These are phyloP conservation scores for Ictidomys tridecemlineatus DNA, from an alignment of 2,113 vertebrate genomes.

Conservation along the genomic window DNA sequence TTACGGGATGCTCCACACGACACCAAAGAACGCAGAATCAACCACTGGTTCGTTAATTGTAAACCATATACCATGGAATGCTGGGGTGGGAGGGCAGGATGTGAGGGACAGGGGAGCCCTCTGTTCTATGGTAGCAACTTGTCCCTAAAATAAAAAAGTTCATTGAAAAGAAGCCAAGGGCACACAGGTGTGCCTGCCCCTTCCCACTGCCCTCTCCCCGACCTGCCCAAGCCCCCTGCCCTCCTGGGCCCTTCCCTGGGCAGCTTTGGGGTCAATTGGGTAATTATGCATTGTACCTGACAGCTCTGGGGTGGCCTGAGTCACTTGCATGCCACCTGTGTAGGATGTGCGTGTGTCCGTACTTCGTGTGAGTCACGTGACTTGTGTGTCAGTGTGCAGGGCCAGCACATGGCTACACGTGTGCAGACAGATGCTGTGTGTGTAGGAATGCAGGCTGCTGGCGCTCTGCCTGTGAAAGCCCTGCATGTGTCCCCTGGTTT, in stretches of 20 bases:
- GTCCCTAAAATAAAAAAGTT: background rate
- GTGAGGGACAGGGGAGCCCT: fast-evolving
- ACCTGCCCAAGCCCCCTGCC: fast-evolving
- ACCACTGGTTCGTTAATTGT: fast-evolving
- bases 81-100: fast-evolving
- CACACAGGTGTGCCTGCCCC: fast-evolving
- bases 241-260: background rate
- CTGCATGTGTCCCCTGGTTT: fast-evolving
- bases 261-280: fast-evolving
- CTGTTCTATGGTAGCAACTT: background rate
- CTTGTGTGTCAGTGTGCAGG: fast-evolving
- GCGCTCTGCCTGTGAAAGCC: fast-evolving
- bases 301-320: background rate
- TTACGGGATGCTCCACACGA: fast-evolving
- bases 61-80: fast-evolving
- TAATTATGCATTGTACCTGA: fast-evolving
- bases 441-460: fast-evolving
- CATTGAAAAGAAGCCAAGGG: too few species aligned
- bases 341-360: background rate
- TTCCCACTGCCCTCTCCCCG: fast-evolving
- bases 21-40: background rate
- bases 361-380: fast-evolving
- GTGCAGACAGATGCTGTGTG: fast-evolving
- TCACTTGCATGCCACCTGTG: too few species aligned
- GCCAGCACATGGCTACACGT: fast-evolving